Base-by-base conservation (phyloP, 2,888 invertebrate species). In the Poecilus cupreus region DNA sequence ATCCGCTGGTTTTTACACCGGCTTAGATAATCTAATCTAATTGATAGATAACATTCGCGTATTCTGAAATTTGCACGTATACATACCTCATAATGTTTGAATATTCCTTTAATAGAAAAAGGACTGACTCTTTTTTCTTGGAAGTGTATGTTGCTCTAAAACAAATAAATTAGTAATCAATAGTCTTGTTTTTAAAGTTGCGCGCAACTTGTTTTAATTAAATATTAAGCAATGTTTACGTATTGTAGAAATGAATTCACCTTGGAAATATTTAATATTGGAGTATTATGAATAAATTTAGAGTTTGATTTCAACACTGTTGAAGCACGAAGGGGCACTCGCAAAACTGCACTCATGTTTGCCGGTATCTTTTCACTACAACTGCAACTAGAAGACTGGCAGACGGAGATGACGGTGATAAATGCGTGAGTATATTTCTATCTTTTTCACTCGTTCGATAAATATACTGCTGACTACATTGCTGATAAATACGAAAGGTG, bases 1-100 rank as follows among this genome's bases (percentile, higher is more conserved):
- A 74, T 72, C 72, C 43, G 3, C 49, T 24, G 49, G 26, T 49
- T 74, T 74, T 26, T 16, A 26, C 26, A 46, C 18, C 24, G 22
- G 26, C 54, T n/a, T 13, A 20, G 54, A 54, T 78, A 64, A 78
- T 78, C 78, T 78, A 60, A 78, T 78, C 78, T 43, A 46, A 46
- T 43, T 43, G 16, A 24, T 6, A 72, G 46, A 22, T 46, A 68
- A 54, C 18, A 76, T 76, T 6, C 16, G 60, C 39, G 37, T 18
- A 77, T 79, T 68, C 32, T 64, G 10, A 49, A 68, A 70, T 70
- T 37, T 79, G 70, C 79, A 79, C 79, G 79, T 79, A 79, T 32
- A 80, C 80, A 57, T 72, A 80, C 80, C 80, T 80, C 80, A 26
- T 80, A 80, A 70, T 80, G 74, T 57, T 80, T 80, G 22, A 74